Conservation (phyloP, 2,888 invertebrate species). For the Abrostola triplasia region DNA sequence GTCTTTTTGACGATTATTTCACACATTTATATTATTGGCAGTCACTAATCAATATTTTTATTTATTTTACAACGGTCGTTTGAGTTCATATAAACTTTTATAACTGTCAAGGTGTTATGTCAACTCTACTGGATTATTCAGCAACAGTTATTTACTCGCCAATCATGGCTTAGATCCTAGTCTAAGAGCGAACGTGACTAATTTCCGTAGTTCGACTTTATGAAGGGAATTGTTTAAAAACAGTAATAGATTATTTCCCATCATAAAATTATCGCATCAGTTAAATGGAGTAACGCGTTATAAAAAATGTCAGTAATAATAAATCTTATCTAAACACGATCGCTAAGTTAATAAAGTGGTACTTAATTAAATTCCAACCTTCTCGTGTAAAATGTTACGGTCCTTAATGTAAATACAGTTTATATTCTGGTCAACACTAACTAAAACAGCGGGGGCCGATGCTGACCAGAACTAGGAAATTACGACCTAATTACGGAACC, state of each 20-base stretch:
- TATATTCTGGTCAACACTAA: slow-evolving; percentile 54
- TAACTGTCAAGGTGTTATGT: slow-evolving; percentile 16
- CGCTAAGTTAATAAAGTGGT: slow-evolving; percentile 47
- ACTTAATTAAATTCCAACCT: slow-evolving; percentile 53
- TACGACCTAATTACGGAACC: slow-evolving; percentile 68
- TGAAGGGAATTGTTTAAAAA: slow-evolving; percentile 7
- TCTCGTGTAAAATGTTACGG: slow-evolving; percentile 48
- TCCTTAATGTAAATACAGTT: slow-evolving; percentile 48
- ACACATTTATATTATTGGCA: slow-evolving; percentile 12
- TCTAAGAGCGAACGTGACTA: slow-evolving; percentile 67
- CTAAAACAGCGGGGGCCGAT: slow-evolving; percentile 45
- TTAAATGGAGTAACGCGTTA: no score
- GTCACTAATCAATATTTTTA: slow-evolving; percentile 17
- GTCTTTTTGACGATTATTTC: no score
- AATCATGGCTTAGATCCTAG: slow-evolving; percentile 59
- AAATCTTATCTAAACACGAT: slow-evolving; percentile 34
- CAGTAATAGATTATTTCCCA: no score
- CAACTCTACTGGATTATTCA: no score
- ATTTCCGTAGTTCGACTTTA: slow-evolving; percentile 2
- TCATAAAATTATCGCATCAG: no score
- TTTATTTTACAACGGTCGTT: slow-evolving; percentile 17
- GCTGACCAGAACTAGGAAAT: slow-evolving; percentile 63
- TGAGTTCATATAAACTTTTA: slow-evolving; percentile 20
- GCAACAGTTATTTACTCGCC: slow-evolving; percentile 55
- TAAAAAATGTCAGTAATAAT: slow-evolving; percentile 8